Evolutionary conservation across 2,888 invertebrate genomes (phyloP), one percentile per base, ranked within the genome.

Genomic region (Xestia rhomboidea): DNA sequence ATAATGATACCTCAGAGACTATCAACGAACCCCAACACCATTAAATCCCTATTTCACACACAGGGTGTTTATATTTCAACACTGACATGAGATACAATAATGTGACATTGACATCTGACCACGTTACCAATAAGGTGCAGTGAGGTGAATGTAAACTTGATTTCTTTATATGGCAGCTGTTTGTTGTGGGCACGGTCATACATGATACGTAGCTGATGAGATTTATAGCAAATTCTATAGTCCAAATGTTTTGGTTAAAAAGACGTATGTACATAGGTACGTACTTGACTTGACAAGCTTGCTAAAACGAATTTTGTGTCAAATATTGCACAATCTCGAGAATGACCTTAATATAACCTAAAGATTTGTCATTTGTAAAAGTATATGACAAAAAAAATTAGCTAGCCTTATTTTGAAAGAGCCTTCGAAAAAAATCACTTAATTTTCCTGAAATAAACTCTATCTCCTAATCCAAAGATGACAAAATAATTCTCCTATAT

Each of bases 131-230:
- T 93, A 91, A 91, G 93, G 94, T 86, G 88, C 84, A 87, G 83
- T 91, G 91, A 93, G 94, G 95, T 94, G 93, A 95, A 93, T 90
- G 93, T 92, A 93, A 93, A 94, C 95, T 89, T 87, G 93, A 93
- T 93, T 91, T 91, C 95, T 93, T 89, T 94, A 93, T 90, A 95
- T 85, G 95, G 94, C 86, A 91, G 89, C 69, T 81, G 70, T 80
- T 79, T 84, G 73, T 79, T 78, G 81, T 82, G 86, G 27, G 34
- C 66, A 75, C 24, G 81, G 80, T 63, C 57, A 77, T 38, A 82
- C 66, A n/a, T 77, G 69, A 77, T 41, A 84, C 57, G 30, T 76
- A 73, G 38, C n/a, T 62, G 30, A 34, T 51, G 57, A 49, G 76
- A 79, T 72, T 73, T 66, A 67, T 62, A 27, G n/a, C 54, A 69